Evolutionary conservation across 2,113 vertebrate genomes (phyloP).

Genomic region (Gallinago media): DNA sequence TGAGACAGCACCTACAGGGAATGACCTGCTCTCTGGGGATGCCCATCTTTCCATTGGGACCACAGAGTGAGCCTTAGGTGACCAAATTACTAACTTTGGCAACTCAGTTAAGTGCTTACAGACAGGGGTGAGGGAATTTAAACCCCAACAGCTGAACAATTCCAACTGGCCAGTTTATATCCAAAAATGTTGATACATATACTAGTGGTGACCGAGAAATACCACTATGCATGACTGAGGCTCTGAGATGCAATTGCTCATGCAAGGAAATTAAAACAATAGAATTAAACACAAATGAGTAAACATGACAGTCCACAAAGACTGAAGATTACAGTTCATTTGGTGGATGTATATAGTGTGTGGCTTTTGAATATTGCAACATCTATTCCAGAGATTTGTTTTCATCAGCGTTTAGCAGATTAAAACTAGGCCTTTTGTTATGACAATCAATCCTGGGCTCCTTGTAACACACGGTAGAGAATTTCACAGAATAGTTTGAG

Average conservation of each 20-base stretch:
- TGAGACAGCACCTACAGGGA: not conserved
- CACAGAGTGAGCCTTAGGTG: not conserved
- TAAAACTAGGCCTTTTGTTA: not conserved
- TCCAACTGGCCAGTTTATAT: rapidly evolving
- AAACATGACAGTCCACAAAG: not conserved
- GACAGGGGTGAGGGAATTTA: not conserved
- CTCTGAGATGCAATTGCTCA: not conserved
- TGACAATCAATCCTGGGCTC: not conserved
- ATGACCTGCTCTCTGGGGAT: not conserved
- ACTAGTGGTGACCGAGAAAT: not conserved
- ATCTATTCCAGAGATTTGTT: not conserved
- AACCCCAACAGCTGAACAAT: not conserved
- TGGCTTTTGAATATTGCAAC: not conserved
- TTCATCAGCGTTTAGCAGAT: not conserved
- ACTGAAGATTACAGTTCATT: not conserved
- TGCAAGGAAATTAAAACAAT: not conserved
- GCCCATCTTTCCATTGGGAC: rapidly evolving
- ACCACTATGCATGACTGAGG: not conserved
- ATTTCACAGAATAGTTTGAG: not conserved
- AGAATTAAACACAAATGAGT: not conserved
- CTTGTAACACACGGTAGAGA: rapidly evolving
- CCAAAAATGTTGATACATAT: not conserved
- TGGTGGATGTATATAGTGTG: rapidly evolving
- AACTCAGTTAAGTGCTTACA: not conserved
- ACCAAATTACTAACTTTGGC: not conserved